Conservation (phyloP, 2,797 vertebrate species). For the Schizothorax lantsangensis region DNA sequence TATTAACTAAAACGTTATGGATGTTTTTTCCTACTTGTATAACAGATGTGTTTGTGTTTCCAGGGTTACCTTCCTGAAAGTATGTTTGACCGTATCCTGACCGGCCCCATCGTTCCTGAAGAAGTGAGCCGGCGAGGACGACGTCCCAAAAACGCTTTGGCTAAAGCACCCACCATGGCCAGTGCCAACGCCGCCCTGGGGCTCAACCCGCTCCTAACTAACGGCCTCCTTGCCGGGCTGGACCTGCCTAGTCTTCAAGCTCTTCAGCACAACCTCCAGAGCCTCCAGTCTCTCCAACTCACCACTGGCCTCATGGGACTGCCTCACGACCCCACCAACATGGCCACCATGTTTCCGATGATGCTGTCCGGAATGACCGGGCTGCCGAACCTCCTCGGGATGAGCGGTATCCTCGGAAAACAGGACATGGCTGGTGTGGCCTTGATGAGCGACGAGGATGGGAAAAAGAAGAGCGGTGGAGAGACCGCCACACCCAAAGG, state of each 20-base stretch:
- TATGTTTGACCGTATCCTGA: slow-evolving; percentile 97
- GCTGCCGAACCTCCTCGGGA: slow-evolving; percentile 90
- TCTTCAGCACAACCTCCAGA: slow-evolving; percentile 96
- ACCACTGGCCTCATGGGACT: slow-evolving; percentile 94
- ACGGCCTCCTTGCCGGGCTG: slow-evolving; percentile 90
- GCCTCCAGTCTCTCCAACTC: slow-evolving; percentile 93
- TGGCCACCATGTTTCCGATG: slow-evolving; percentile 98
- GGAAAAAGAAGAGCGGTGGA: slow-evolving; percentile 78
- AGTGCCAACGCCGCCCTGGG: slow-evolving; percentile 74
- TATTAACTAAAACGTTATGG: background rate
- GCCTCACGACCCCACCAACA: slow-evolving; percentile 82
- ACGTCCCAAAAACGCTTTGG: slow-evolving; percentile 92
- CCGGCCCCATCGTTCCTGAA: slow-evolving; percentile 95
- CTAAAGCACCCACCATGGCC: slow-evolving; percentile 77
- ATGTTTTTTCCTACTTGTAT: background rate
- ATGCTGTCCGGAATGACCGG: slow-evolving; percentile 95
- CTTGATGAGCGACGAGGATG: slow-evolving; percentile 77
- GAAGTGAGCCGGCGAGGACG: slow-evolving; percentile 95
- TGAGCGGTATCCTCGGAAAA: slow-evolving; percentile 87
- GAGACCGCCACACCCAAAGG: slow-evolving; percentile 58
- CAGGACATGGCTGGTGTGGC: slow-evolving; percentile 74
- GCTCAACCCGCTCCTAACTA: slow-evolving; percentile 86
- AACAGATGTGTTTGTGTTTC: background rate
- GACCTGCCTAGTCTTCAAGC: slow-evolving; percentile 92
- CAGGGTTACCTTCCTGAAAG: slow-evolving; percentile 97